Base-by-base conservation (phyloP, 1,140 invertebrate genomes). In the Trichoplusia ni region DNA sequence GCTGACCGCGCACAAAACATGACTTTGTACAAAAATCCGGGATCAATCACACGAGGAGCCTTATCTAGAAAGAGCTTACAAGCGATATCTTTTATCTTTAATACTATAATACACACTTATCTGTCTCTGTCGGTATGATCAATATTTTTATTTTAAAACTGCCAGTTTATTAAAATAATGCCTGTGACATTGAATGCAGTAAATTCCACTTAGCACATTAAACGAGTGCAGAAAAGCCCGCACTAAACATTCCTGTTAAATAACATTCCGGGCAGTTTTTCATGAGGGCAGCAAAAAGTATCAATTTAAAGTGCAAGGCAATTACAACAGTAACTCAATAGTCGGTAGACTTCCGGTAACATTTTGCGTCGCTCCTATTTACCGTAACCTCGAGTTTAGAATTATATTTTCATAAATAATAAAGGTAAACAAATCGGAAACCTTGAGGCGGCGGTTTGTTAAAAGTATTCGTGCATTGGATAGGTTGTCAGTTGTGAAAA, bases 371-470 rank as follows among this genome's bases (percentile, higher is more conserved):
- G 25, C 29, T 46, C 23, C 11, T 46, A 11, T 18, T 23, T 4
- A 46, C 4, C 4, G 25, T 18, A 31, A 47, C 44, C 23, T 29
- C 23, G 44, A 29, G 23, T 29, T 47, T 29, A 31, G 25, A 47
- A 47, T 47, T 47, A 16, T 16, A 47, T 16, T 47, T 29, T 47
- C n/a, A n/a, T 47, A 47, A 47, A 16, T 29, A 47, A 31, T 14
- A 16, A 16, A 18, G 7, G 13, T 8, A 13, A 31, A 3, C 11
- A 6, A 4, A 47, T 18, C 25, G 27, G 3, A 1, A 13, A 7
- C 16, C 25, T 29, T 14, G 16, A 42, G 21, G 21, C 14, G 9
- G 2, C 5, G 0, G n/a, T 33, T 37, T 4, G 8, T 1, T 2
- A 37, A 4, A 3, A 18, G 1, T 21, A 42, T 4, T 19, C 19